These are phyloP conservation scores for Mormyrus proboscirostris DNA, from an alignment of 2,797 vertebrate genomes.

Conservation along the genomic window DNA sequence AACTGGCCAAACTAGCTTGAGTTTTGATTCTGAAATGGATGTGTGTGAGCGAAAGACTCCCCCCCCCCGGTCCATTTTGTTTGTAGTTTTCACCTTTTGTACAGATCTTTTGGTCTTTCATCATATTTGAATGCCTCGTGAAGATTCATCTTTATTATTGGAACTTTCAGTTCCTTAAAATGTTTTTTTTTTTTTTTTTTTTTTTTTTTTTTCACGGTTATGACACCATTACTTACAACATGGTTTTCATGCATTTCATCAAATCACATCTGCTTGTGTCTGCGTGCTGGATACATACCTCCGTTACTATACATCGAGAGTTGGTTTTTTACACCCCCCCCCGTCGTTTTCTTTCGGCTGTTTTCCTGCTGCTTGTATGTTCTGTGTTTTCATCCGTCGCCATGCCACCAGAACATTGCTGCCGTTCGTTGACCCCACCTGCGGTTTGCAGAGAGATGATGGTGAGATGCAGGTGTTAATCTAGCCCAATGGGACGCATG, in stretches of 20 bases:
- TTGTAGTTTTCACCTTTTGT: neutral
- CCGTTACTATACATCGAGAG: neutral
- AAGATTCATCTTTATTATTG: neutral
- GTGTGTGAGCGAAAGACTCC: neutral
- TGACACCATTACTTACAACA: neutral
- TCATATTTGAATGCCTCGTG: neutral
- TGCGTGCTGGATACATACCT: neutral
- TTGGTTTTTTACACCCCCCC: neutral
- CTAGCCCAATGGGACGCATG: neutral
- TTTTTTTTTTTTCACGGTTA: too few relatives aligned
- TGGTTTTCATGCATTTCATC: neutral
- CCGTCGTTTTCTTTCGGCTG: neutral
- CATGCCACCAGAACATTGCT: neutral
- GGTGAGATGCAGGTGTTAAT: neutral
- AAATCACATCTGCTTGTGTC: neutral
- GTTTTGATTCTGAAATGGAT: neutral
- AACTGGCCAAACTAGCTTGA: neutral
- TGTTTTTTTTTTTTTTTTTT: neutral
- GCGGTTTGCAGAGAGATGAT: neutral
- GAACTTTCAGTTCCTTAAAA: neutral
- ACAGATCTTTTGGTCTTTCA: neutral
- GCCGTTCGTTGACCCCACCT: neutral
- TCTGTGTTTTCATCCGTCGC: neutral
- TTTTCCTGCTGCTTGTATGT: neutral
- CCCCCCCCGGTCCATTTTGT: neutral